phyloP scores from a whole-genome alignment of 2,888 invertebrate genomes.

The Plebejus argus region DNA sequence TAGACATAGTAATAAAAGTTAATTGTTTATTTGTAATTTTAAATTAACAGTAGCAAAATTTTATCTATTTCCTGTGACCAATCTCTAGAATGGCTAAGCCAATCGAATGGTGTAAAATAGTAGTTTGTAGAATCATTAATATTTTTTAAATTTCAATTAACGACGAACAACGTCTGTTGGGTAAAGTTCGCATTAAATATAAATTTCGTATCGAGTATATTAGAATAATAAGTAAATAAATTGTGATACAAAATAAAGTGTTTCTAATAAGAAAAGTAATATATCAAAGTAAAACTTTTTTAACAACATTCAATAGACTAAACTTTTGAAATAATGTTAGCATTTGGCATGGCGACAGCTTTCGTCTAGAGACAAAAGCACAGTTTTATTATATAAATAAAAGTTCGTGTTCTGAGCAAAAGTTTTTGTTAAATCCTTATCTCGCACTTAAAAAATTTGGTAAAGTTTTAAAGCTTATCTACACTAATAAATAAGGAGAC shows the following conservation, averaged over 20 bases:
- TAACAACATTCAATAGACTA: slow-evolving; percentile 16
- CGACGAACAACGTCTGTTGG: no score
- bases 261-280: slow-evolving; percentile 5
- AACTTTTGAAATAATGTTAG: slow-evolving; percentile 19
- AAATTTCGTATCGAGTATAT: background rate
- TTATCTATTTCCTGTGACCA: no score
- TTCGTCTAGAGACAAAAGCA: slow-evolving; percentile 6
- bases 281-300: background rate
- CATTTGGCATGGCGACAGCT: slow-evolving; percentile 22
- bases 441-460: slow-evolving; percentile 6
- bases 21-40: no score
- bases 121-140: no score
- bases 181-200: no score
- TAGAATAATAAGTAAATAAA: background rate
- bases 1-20: no score
- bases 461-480: slow-evolving; percentile 21
- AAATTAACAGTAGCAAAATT: no score
- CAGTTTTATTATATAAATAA: slow-evolving; percentile 22
- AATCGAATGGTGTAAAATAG: no score
- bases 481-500: slow-evolving; percentile 19
- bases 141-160: no score
- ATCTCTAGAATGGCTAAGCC: no score
- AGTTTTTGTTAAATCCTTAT: slow-evolving; percentile 23
- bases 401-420: background rate
- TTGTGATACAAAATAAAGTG: background rate